Evolutionary conservation across 2,113 vertebrate species (phyloP), one percentile per base, ranked within the genome.

Genomic region (Psittacula cyanocephala): DNA sequence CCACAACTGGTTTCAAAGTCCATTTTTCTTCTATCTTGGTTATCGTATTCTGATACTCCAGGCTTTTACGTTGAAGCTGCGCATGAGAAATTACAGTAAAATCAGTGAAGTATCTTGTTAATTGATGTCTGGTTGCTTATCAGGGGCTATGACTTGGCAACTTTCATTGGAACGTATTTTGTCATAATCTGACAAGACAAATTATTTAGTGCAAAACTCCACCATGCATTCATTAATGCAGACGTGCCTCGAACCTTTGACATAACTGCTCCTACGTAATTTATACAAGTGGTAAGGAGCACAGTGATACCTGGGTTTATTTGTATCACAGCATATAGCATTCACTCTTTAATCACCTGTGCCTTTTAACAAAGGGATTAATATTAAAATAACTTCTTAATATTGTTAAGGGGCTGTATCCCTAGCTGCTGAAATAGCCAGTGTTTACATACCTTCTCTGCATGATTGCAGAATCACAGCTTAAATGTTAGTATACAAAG

Each of bases 121-220:
- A 93, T 83, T 81, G 47, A 43, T 88, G 47, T 88, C 86, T 93
- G 39, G 29, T 86, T 81, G 35, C 55, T 75, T 86, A 75, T 70
- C 7, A 1, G 57, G n/a, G 68, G 47, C 68, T 92, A 22, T 81
- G 69, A 86, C 62, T 86, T 19, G 29, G 57, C 60, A 95, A 55
- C 70, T 94, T 82, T n/a, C 59, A 71, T 35, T 64, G 43, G 33
- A 81, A 95, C 94, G 35, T 52, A 91, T 41, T 88, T 93, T 86
- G 39, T 93, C 72, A 91, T 55, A 91, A 81, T 75, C 72, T 86
- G 80, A 93, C 68, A 91, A 74, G 76, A 78, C 52, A 88, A 94
- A 92, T 92, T 93, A 95, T 93, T 94, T 88, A 90, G 50, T 71
- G 64, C 75, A 86, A 91, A 88, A 93, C 65, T 57, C 68, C 55